Percentiles rank a stretch among this genome's conserved stretches.
phyloP scores from a whole-genome alignment of 2,797 vertebrate genomes.

The Nothura maculosa region DNA sequence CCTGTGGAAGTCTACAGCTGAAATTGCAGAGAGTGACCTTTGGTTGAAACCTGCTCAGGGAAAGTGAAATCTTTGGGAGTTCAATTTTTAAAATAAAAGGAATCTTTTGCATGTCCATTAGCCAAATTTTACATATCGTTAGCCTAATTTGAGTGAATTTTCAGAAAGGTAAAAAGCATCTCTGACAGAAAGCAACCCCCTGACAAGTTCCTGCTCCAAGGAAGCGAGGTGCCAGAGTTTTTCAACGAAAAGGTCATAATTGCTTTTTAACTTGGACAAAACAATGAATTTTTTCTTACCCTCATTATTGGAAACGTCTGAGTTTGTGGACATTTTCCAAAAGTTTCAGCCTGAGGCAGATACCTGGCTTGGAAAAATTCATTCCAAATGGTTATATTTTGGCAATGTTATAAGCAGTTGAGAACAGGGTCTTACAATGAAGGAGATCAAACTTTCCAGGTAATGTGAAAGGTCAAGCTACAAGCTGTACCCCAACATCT shows the following conservation, averaged over 20 bases:
- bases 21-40: background rate
- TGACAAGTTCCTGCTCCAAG: constrained; percentile 8
- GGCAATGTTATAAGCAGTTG: background rate
- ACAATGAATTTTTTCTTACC: constrained; percentile 64
- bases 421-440: constrained; percentile 1
- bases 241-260: constrained; percentile 64
- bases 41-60: background rate
- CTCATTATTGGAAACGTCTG: constrained; percentile 62
- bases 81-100: background rate
- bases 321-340: constrained; percentile 56
- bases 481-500: background rate
- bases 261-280: constrained; percentile 69
- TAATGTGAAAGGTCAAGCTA: background rate
- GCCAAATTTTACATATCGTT: background rate
- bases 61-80: background rate
- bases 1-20: background rate
- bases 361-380: constrained; percentile 71
- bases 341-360: constrained; percentile 61
- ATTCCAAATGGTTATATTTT: constrained; percentile 65
- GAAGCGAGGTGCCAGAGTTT: constrained; percentile 30
- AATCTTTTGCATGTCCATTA: background rate
- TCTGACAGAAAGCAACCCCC: constrained; percentile 24
- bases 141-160: constrained; percentile 7
- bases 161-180: constrained; percentile 5
- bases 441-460: background rate